Evolutionary conservation across 2,888 invertebrate genomes (phyloP), one percentile per base, ranked within the genome.

Genomic region (Cactoblastis cactorum): DNA sequence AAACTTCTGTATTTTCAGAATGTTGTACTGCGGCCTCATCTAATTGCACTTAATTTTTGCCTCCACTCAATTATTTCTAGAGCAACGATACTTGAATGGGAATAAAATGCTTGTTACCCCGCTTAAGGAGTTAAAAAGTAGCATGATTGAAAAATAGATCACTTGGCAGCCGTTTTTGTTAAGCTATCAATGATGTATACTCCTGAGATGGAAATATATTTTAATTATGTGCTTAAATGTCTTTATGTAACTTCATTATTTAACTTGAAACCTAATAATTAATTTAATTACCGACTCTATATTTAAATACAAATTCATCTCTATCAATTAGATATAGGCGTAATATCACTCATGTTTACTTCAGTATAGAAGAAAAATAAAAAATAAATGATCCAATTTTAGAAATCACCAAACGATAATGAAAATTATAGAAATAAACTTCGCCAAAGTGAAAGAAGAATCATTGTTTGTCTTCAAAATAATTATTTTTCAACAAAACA

Each of bases 1-100:
- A 32, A 2, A 4, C 9, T 15, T 43, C 32, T 43, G 15, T 43
- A 43, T 9, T 32, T 1, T 28, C 28, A 15, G 6, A 28, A 43
- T 43, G 15, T 43, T 32, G 28, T 17, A 77, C 84, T 77, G 80
- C 72, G 74, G 78, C 74, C 77, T 69, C 77, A 66, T 77, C 80
- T 87, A 86, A 86, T 86, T 85, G 77, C 77, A 74, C 77, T 83
- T 85, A 85, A 87, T 87, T 86, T 79, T 69, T 78, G 47, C 37
- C 47, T 22, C 35, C 17, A 43, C 43, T 43, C 43, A 43, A 43
- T 43, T 43, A 43, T 43, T 43, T 43, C 43, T 24, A 37, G 47
- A 37, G 37, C 47, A 48, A 48, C 37, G 47, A 48, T 48, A 48
- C 22, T 48, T 28, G 22, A 43, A 43, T 43, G 43, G 43, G 9